phyloP scores from a whole-genome alignment of 1,140 invertebrate genomes.

The Procambarus virginalis region DNA sequence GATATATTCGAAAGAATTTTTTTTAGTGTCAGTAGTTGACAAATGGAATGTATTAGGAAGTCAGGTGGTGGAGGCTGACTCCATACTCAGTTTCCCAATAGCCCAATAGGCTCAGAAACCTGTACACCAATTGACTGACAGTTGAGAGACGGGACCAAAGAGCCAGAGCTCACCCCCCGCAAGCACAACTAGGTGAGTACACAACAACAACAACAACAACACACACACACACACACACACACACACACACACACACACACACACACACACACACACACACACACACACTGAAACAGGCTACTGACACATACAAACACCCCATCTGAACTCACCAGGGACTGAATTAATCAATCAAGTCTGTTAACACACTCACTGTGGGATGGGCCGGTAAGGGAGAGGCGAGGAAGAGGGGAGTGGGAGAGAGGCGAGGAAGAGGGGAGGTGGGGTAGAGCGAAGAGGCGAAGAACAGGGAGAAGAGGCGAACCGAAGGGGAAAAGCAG shows the following conservation, averaged over 20 bases:
- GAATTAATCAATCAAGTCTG: constrained; percentile 53
- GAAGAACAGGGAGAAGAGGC: background rate
- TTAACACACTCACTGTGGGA: constrained; percentile 36
- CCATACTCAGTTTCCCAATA: too few species aligned
- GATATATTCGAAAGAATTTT: too few species aligned
- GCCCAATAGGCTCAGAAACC: too few species aligned
- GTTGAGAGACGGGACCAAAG: too few species aligned
- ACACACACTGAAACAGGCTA: constrained; percentile 19
- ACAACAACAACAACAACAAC: too few species aligned
- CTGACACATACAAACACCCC: constrained; percentile 11
- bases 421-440: background rate
- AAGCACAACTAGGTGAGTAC: too few species aligned
- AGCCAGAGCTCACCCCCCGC: too few species aligned
- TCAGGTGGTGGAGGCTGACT: too few species aligned
- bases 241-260: constrained; percentile 44
- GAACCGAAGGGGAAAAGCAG: background rate
- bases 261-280: constrained; percentile 39
- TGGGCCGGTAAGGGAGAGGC: background rate
- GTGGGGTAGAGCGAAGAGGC: background rate
- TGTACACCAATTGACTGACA: too few species aligned
- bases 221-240: too few species aligned
- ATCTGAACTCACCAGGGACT: constrained; percentile 24
- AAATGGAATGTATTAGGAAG: too few species aligned
- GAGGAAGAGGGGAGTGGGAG: background rate
- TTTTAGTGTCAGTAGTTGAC: too few species aligned